phyloP scores from a whole-genome alignment of 2,797 vertebrate species.

The Eurystomus glaucurus region DNA sequence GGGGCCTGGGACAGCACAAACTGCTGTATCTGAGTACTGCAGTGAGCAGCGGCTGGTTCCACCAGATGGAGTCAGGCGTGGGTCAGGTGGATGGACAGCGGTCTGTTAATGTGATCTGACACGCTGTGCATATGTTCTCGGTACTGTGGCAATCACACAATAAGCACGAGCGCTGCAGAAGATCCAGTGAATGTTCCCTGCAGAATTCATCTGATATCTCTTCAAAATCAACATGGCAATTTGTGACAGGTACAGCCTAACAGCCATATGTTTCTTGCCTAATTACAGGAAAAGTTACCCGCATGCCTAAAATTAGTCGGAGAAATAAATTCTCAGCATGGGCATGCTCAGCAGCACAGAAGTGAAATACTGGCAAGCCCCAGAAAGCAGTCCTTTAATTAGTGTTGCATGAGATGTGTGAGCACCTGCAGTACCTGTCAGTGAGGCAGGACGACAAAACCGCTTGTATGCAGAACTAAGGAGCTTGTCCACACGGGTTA shows the following conservation, averaged over 20 bases:
- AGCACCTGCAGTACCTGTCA: background rate
- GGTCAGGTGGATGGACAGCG: background rate
- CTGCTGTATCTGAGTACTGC: rapidly evolving
- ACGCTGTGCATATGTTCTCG: rapidly evolving
- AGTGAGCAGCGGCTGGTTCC: background rate
- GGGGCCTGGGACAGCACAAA: rapidly evolving
- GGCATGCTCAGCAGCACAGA: background rate
- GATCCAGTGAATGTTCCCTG: background rate
- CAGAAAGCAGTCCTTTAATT: background rate
- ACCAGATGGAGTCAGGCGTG: rapidly evolving
- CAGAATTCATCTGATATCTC: background rate
- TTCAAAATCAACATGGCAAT: background rate
- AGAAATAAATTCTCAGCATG: background rate
- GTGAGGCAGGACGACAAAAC: background rate
- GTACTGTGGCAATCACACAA: background rate
- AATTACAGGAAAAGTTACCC: background rate
- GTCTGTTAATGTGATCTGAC: background rate
- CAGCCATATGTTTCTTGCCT: conserved; percentile 29
- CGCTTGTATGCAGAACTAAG: background rate
- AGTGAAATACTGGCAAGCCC: background rate
- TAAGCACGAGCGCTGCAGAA: background rate
- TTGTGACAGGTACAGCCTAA: background rate
- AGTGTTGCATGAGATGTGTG: rapidly evolving
- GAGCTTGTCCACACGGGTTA: background rate
- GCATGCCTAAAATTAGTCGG: background rate